phyloP scores from a whole-genome alignment of 2,888 invertebrate species.

The Agriotes lineatus region DNA sequence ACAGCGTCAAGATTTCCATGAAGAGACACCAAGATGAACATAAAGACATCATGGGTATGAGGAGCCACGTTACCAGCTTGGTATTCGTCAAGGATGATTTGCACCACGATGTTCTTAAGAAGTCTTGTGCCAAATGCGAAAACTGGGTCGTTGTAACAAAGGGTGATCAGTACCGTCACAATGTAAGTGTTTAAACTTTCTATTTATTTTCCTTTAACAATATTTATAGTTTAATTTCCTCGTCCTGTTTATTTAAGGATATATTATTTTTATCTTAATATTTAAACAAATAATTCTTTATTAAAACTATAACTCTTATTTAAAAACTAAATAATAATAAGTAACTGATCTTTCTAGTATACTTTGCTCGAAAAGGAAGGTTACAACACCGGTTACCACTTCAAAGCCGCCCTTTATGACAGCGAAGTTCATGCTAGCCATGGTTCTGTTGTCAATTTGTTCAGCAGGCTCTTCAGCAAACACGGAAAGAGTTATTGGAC shows the following conservation, averaged over 20 bases:
- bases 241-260: too few relatives aligned
- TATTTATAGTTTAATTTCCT: too few relatives aligned
- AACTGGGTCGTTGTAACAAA: slow-evolving; percentile 56
- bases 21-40: slow-evolving; percentile 54
- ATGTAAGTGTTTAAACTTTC: too few relatives aligned
- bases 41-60: slow-evolving; percentile 55
- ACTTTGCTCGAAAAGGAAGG: slow-evolving; percentile 48
- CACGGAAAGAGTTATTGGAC: slow-evolving; percentile 38
- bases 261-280: too few relatives aligned
- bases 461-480: slow-evolving; percentile 22
- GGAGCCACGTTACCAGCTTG: slow-evolving; percentile 57
- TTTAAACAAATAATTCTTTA: too few relatives aligned
- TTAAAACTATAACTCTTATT: too few relatives aligned
- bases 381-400: slow-evolving; percentile 20
- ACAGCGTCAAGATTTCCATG: slow-evolving; percentile 57
- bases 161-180: slow-evolving; percentile 52
- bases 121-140: slow-evolving; percentile 58
- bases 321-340: too few relatives aligned
- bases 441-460: slow-evolving; percentile 27
- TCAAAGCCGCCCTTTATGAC: slow-evolving; percentile 18
- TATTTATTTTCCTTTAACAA: too few relatives aligned
- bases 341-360: slow-evolving; percentile 45
- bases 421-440: slow-evolving; percentile 44
- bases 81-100: slow-evolving; percentile 60
- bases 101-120: slow-evolving; percentile 52